These are phyloP conservation scores for Schlechtendalia chinensis DNA, from an alignment of 1,140 invertebrate species.

Conservation along the genomic window DNA sequence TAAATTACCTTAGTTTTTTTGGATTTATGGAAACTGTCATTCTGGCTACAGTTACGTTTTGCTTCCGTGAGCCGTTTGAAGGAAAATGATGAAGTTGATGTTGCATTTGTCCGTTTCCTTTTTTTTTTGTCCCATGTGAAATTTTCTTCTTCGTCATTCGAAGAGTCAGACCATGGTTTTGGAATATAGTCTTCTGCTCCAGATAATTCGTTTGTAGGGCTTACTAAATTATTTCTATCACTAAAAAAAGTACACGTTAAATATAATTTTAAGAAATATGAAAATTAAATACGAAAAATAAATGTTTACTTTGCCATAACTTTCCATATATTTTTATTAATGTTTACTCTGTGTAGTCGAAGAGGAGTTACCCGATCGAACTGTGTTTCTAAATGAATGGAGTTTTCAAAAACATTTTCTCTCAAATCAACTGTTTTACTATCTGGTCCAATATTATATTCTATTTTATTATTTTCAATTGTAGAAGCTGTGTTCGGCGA, in stretches of 20 bases:
- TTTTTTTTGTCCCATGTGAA: constrained; percentile 61
- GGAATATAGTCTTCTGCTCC: no score
- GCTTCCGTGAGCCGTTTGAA: not conserved
- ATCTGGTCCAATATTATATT: not conserved
- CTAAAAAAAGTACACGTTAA: no score
- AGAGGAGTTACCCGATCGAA: no score
- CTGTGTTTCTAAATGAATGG: constrained; percentile 19
- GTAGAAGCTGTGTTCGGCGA: not conserved
- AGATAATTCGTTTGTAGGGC: no score
- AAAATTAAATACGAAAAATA: no score
- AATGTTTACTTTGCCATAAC: constrained; percentile 12
- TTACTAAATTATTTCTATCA: no score
- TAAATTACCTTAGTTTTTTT: constrained; percentile 24
- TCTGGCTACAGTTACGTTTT: not conserved
- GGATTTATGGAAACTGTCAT: not conserved
- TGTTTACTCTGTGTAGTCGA: no score
- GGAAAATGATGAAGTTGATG: not conserved
- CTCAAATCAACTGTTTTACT: not conserved
- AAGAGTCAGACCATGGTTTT: constrained; percentile 59
- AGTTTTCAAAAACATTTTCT: not conserved
- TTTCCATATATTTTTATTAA: no score
- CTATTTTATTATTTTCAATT: constrained; percentile 16
- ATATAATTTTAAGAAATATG: no score
- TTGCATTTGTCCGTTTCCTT: constrained; percentile 53
- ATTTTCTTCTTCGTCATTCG: constrained; percentile 63